Conservation (phyloP, 2,113 vertebrate genomes). For the Erythrolamprus reginae region DNA sequence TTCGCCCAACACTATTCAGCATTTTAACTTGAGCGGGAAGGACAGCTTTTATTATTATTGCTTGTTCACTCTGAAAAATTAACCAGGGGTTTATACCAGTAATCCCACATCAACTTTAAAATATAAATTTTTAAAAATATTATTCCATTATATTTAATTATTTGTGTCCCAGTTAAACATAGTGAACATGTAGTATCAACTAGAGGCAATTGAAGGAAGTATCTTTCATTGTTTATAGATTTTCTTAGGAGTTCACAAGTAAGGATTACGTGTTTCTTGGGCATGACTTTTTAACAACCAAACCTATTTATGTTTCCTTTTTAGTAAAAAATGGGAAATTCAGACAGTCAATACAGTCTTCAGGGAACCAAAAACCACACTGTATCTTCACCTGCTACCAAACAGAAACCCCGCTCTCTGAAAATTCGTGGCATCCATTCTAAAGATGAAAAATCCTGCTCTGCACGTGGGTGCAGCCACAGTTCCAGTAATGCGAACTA, state of each 20-base stretch:
- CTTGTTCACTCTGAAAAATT: neutral
- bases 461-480: slow-evolving; percentile 77
- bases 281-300: slow-evolving; percentile 28
- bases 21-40: neutral
- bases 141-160: neutral
- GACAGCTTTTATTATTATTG: neutral
- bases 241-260: neutral
- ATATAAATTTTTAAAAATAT: neutral
- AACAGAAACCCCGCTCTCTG: slow-evolving; percentile 83
- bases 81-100: neutral
- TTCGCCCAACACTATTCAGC: no score
- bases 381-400: slow-evolving; percentile 69
- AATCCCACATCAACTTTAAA: neutral
- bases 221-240: slow-evolving; percentile 25
- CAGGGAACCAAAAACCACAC: slow-evolving; percentile 79
- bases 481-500: slow-evolving; percentile 65
- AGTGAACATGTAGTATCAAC: slow-evolving; percentile 44
- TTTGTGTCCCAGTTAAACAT: neutral
- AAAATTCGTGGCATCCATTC: slow-evolving; percentile 76
- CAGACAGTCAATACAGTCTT: slow-evolving; percentile 94
- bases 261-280: slow-evolving; percentile 25
- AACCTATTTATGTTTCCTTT: slow-evolving; percentile 48
- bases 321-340: slow-evolving; percentile 92
- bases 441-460: slow-evolving; percentile 78
- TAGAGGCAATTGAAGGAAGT: slow-evolving; percentile 47